Evolutionary conservation across 2,888 invertebrate species (phyloP), one percentile per base, ranked within the genome.

Genomic region (Eudasyphora cyanicolor): DNA sequence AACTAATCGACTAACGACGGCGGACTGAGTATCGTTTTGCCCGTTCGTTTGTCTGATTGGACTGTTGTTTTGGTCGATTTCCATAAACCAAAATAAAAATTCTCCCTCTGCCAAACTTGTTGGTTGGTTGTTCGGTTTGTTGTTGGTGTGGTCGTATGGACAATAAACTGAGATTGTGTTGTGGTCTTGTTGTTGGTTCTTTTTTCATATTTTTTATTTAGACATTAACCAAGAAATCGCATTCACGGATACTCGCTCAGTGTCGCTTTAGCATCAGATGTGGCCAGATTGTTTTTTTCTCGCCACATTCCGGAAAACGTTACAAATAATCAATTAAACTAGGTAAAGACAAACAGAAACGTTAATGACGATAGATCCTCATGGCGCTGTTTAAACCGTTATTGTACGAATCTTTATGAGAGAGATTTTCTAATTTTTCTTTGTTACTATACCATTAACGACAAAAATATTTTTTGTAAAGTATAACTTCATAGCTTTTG

Each of bases 91-190:
- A n/a, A 76, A 69, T 76, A 57, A 17, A 73, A 49, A 51, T 70
- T 76, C 79, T 79, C 82, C 67, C 14, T 67, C 32, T 49, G 24
- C 79, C 76, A 69, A 79, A 76, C 67, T 69, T 57, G 64, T 75
- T 75, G 67, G 4, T n/a, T n/a, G n/a, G n/a, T n/a, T n/a, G n/a
- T n/a, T n/a, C n/a, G n/a, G n/a, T n/a, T n/a, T n/a, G n/a, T n/a
- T n/a, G n/a, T n/a, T n/a, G n/a, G n/a, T n/a, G n/a, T 64, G 67
- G 5, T 64, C 12, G 57, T n/a, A 45, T 12, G 45, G n/a, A n/a
- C 45, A 57, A 27, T 27, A 57, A 17, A 57, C 45, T n/a, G n/a
- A 45, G 45, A 45, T 45, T 45, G 45, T 38, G 54, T 17, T 54
- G 35, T 35, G 24, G n/a, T 57, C 3, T 57, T 57, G 24, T 24